Evolutionary conservation across 2,113 vertebrate genomes (phyloP), one percentile per base, ranked within the genome.

Genomic region (Amblyopsis rosae): DNA sequence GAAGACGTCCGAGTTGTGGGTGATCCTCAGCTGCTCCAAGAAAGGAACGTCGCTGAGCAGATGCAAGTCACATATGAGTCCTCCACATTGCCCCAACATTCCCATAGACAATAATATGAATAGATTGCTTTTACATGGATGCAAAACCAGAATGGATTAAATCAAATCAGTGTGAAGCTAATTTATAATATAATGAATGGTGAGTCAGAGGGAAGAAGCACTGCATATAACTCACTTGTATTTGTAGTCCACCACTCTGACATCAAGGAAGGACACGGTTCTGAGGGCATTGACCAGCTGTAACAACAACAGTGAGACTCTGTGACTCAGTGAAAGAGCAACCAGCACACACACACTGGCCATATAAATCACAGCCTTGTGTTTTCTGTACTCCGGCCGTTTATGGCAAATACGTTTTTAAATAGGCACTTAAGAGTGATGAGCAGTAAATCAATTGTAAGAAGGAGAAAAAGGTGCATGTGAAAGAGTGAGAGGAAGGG

Each of bases 1-100:
- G 81, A 99, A 99, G 83, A 99, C 93, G 85, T 99, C 98, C 0
- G 97, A 95, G 92, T 97, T 98, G 84, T 98, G 95, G 1, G 96
- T 98, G 82, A 96, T 95, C 73, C 81, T 91, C 74, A 99, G 19
- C 48, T 99, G 98, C 78, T 96, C 94, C 10, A 95, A 88, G 91
- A 99, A 98, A 10, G 92, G 89, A 65, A 99, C 92, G 58, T 97
- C 94, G 83, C 97, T 99, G 63, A 72, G 77, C 62, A 87, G 60
- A 75, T 58, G 70, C 57, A 69, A 81, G 55, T 74, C 41, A 66
- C 61, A 72, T 49, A 69, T 68, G 59, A 68, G 46, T 76, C 76
- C 73, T 26, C 50, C 57, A 60, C 19, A 46, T 5, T 35, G 49
- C 26, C 48, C 65, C 45, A 70, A 41, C 79, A 59, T 10, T 10